A percentile compares a stretch with the other conserved stretches of the same genome.
Conservation (phyloP, 2,797 vertebrate species). For the Helicolenus hilgendorfi region DNA sequence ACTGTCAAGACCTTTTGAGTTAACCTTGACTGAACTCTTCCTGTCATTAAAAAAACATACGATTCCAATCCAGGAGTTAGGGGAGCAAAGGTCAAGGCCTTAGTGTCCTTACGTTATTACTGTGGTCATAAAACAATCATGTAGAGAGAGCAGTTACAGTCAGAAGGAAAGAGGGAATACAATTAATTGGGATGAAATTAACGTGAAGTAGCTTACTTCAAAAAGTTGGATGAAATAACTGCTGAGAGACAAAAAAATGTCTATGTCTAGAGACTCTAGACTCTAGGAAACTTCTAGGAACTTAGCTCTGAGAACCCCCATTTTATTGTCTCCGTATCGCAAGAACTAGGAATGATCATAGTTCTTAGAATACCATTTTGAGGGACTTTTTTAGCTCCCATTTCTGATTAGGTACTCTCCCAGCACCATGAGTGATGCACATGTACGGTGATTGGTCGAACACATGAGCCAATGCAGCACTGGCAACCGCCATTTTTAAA, state of each 20-base stretch:
- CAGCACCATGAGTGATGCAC: too few species aligned
- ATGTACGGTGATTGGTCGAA: too few species aligned
- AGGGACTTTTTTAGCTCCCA: too few species aligned
- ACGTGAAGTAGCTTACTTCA: background rate
- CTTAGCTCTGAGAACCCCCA: too few species aligned
- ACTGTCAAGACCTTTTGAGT: background rate
- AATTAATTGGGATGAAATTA: background rate
- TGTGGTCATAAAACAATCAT: slow-evolving; percentile 46
- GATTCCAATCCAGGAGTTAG: background rate
- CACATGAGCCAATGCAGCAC: too few species aligned
- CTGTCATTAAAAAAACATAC: background rate
- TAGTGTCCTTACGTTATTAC: slow-evolving; percentile 25
- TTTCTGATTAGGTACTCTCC: too few species aligned
- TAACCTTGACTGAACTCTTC: background rate
- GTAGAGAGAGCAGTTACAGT: background rate
- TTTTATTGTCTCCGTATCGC: too few species aligned
- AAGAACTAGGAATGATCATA: too few species aligned
- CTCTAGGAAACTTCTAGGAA: too few species aligned
- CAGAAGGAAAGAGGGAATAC: background rate
- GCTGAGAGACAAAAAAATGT: background rate
- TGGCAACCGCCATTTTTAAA: too few species aligned
- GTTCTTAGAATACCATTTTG: too few species aligned
- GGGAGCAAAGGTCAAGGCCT: slow-evolving; percentile 10
- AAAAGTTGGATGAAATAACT: background rate
- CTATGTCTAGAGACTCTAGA: background rate